Evolutionary conservation across 2,797 vertebrate species (phyloP), one percentile per base, ranked within the genome.

Genomic region (Cirrhinus molitorella): DNA sequence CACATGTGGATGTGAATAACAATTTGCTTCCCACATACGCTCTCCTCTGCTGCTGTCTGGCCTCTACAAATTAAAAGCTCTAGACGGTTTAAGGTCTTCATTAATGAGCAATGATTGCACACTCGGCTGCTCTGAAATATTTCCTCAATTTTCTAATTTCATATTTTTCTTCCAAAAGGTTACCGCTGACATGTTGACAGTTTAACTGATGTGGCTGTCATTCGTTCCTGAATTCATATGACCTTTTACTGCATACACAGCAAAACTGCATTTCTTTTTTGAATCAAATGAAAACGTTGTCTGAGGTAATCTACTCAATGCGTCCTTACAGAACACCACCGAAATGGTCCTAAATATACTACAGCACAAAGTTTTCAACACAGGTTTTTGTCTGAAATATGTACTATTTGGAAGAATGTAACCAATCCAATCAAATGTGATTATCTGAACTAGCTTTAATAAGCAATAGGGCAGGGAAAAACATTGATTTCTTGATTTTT

Each of bases 101-200:
- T 85, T 88, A 86, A 86, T 90, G 84, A 85, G 67, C 82, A 86
- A 88, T 85, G 84, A 88, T 86, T 80, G 78, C 68, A 87, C 76
- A 83, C 82, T 90, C 59, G 17, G 67, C 21, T 81, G 79, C 83
- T 81, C 79, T 61, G 59, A 83, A 88, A 86, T 86, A 80, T 88
- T 83, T 79, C 75, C 84, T 85, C 31, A 49, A 71, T 85, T 85
- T 85, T 88, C 81, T 84, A 85, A 88, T 90, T 89, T 89, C 81
- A 85, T 89, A 86, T 80, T 87, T 89, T 88, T 85, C 76, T 80
- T 84, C 71, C 31, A 88, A 89, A 83, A 91, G 90, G 90, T 90
- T 90, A 90, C 81, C 3, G 73, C 49, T 80, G 88, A 89, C 89
- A 89, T 51, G 55, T 77, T 87, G 85, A 85, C 85, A 85, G 82